Evolutionary conservation across 2,113 vertebrate genomes (phyloP).

Genomic region (Thryonomys swinderianus): DNA sequence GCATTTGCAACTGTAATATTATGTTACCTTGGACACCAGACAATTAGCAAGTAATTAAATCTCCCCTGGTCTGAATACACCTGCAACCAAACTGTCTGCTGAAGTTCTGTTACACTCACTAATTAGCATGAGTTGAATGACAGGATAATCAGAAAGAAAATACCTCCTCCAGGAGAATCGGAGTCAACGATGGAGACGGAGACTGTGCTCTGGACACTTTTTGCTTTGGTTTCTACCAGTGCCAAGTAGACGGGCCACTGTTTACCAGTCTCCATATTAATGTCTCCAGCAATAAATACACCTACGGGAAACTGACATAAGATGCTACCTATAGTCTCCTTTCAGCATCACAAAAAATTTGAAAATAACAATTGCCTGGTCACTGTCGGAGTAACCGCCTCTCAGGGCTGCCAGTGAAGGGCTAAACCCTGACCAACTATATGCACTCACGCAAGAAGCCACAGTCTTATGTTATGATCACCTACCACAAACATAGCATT

Average conservation of each 20-base stretch:
- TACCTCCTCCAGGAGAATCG: conserved; percentile 55
- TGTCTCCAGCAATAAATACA: not conserved
- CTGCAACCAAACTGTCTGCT: conserved; percentile 67
- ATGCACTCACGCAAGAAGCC: not conserved
- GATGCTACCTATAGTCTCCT: not conserved
- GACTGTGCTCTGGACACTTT: conserved; percentile 35
- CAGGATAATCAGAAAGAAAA: conserved; percentile 76
- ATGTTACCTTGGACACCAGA: conserved; percentile 76
- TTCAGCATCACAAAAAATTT: not conserved
- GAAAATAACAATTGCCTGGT: conserved; percentile 18
- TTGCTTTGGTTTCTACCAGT: conserved; percentile 38
- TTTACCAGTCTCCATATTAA: conserved; percentile 40
- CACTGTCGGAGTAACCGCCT: not conserved
- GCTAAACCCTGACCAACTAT: not conserved
- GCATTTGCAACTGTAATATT: conserved; percentile 71
- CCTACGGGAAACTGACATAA: not conserved
- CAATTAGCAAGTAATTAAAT: conserved; percentile 81
- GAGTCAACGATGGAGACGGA: conserved; percentile 38
- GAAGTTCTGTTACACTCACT: conserved; percentile 71
- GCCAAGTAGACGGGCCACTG: not conserved
- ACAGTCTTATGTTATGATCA: not conserved
- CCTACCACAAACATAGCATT: not conserved
- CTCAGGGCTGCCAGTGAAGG: not conserved
- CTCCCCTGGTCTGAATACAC: conserved; percentile 74
- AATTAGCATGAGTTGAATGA: conserved; percentile 79